phyloP scores from a whole-genome alignment of 2,797 vertebrate species.

The Macropus fuliginosus region DNA sequence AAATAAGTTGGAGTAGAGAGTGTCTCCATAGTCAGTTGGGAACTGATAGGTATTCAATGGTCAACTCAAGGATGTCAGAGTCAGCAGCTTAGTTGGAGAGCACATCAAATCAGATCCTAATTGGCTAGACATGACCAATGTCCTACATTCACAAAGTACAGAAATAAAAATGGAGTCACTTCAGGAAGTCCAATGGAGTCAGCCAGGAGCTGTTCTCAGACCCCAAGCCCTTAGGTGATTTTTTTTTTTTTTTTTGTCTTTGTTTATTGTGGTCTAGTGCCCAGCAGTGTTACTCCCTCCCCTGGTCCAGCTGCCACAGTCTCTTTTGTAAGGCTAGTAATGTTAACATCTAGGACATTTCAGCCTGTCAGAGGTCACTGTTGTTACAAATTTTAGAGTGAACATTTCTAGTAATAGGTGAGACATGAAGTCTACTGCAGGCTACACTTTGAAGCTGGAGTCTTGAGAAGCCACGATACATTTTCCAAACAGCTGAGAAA shows the following conservation, averaged over 20 bases:
- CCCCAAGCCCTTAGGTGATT: conserved; percentile 47
- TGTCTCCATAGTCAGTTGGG: neutral
- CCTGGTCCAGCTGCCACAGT: conserved; percentile 37
- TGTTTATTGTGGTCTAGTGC: neutral
- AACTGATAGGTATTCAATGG: neutral
- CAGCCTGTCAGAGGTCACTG: conserved; percentile 63
- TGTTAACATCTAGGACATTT: conserved; percentile 51
- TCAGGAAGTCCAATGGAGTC: conserved; percentile 1
- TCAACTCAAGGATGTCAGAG: neutral
- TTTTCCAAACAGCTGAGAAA: conserved; percentile 41
- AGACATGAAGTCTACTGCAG: conserved; percentile 47
- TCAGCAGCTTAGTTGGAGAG: neutral
- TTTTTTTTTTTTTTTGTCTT: conserved; percentile 26
- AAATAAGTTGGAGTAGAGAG: conserved; percentile 47
- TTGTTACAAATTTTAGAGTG: conserved; percentile 62
- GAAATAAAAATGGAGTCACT: conserved; percentile 20
- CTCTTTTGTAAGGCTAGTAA: conserved; percentile 56
- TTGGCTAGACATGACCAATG: conserved; percentile 1
- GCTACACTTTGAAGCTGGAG: conserved; percentile 55
- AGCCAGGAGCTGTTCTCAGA: conserved; percentile 9
- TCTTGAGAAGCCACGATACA: conserved; percentile 34
- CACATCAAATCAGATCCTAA: conserved; percentile 9
- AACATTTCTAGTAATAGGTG: conserved; percentile 62
- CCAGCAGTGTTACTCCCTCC: conserved; percentile 53
- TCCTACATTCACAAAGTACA: neutral